Conservation (phyloP, 2,113 vertebrate genomes). For the Oncorhynchus mykiss region DNA sequence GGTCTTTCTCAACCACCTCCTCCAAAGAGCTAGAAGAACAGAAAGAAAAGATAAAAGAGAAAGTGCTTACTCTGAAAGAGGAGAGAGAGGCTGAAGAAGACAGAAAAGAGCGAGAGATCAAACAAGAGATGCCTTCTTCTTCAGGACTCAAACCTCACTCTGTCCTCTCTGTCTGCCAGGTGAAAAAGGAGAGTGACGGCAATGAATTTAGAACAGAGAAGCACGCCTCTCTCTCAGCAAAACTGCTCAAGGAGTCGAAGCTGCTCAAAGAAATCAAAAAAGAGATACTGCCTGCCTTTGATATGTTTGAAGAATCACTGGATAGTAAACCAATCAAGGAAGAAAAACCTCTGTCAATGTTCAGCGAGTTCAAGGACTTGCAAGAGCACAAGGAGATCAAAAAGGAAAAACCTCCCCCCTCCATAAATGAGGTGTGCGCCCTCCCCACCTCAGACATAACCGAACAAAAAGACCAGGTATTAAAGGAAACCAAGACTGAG, state of each 20-base stretch:
- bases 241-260: constrained; percentile 12
- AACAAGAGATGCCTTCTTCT: constrained; percentile 13
- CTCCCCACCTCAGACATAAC: background rate
- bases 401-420: background rate
- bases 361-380: background rate
- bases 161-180: background rate
- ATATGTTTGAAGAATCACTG: constrained; percentile 50
- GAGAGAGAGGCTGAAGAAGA: constrained; percentile 4
- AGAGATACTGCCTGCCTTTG: constrained; percentile 42
- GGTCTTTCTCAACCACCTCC: constrained; percentile 9
- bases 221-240: constrained; percentile 4
- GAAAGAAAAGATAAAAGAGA: constrained; percentile 49
- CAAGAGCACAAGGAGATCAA: background rate
- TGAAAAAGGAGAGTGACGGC: constrained; percentile 31
- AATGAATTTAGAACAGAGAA: constrained; percentile 17
- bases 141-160: background rate
- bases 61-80: constrained; percentile 20
- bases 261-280: constrained; percentile 52
- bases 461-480: background rate
- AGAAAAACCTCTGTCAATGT: constrained; percentile 26
- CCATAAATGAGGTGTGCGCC: constrained; percentile 27
- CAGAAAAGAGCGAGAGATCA: constrained; percentile 9
- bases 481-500: constrained; percentile 48
- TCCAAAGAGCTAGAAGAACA: constrained; percentile 37
- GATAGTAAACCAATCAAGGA: constrained; percentile 31